A percentile compares a stretch with the other conserved stretches of the same genome.
phyloP scores from a whole-genome alignment of 2,797 vertebrate species.

The Artibeus lituratus region DNA sequence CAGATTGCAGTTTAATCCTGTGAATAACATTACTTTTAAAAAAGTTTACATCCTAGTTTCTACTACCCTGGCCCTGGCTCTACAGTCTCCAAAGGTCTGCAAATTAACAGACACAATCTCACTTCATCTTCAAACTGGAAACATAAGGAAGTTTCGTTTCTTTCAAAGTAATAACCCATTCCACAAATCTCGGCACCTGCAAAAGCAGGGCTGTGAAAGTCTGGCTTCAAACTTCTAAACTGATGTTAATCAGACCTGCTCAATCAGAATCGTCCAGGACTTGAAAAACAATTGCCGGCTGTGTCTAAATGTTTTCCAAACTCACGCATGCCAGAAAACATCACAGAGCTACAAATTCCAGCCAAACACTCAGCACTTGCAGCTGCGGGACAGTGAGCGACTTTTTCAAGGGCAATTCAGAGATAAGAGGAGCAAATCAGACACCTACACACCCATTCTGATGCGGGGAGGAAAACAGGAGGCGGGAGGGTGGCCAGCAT shows the following conservation, averaged over 20 bases:
- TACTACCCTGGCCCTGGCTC: not conserved
- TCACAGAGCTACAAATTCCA: slow-evolving; percentile 38
- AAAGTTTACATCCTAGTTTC: not conserved
- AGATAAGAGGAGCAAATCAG: not conserved
- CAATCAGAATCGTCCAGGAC: not conserved
- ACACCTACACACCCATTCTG: not conserved
- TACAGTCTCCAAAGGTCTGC: not conserved
- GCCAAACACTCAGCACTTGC: slow-evolving; percentile 12
- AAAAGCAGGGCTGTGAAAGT: not conserved
- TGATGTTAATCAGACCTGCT: not conserved
- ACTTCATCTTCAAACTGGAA: slow-evolving; percentile 21
- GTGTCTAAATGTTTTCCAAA: slow-evolving; percentile 23
- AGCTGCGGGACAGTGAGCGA: not conserved
- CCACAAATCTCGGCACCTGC: not conserved
- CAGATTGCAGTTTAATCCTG: not conserved
- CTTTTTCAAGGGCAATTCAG: not conserved
- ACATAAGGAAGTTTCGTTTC: slow-evolving; percentile 11
- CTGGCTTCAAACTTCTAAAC: slow-evolving; percentile 5
- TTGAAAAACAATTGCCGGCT: not conserved
- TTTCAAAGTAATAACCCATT: not conserved
- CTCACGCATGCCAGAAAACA: slow-evolving; percentile 8
- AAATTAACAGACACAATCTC: slow-evolving; percentile 14
- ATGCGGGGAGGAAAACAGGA: not conserved
- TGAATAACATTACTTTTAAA: not conserved
- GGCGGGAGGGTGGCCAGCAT: not conserved